These are phyloP conservation scores for Trichechus manatus DNA, from an alignment of 2,113 vertebrate genomes.

Conservation along the genomic window DNA sequence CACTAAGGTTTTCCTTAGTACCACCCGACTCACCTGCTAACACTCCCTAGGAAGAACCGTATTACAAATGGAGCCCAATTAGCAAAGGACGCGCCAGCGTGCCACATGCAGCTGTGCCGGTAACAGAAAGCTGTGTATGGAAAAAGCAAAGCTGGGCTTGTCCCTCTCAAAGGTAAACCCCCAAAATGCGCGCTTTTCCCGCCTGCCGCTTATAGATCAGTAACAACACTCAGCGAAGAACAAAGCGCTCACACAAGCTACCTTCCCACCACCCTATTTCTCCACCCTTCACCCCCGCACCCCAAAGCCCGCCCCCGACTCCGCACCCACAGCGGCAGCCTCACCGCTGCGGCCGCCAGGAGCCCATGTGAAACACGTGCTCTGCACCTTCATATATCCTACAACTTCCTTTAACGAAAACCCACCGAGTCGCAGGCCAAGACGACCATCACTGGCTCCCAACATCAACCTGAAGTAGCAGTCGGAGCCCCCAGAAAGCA, in stretches of 20 bases:
- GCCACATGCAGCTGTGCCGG: conserved; percentile 82
- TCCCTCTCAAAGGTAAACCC: conserved; percentile 77
- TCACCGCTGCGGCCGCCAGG: conserved; percentile 83
- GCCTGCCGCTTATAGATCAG: conserved; percentile 82
- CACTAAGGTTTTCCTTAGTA: conserved; percentile 70
- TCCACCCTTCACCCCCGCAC: conserved; percentile 79
- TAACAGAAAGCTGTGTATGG: conserved; percentile 22
- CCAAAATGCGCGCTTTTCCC: conserved; percentile 84
- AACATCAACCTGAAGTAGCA: conserved; percentile 45
- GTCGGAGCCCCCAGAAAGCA: conserved; percentile 52
- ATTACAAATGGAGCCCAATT: conserved; percentile 84
- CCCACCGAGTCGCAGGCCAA: conserved; percentile 73
- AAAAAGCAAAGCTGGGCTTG: conserved; percentile 67
- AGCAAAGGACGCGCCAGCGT: conserved; percentile 65
- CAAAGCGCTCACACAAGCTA: conserved; percentile 87
- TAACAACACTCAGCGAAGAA: conserved; percentile 84
- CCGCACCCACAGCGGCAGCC: conserved; percentile 84
- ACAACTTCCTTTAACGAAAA: conserved; percentile 89
- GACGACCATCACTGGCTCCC: conserved; percentile 58
- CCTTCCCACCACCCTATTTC: conserved; percentile 82
- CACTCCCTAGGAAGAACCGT: conserved; percentile 82
- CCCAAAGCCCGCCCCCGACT: conserved; percentile 81
- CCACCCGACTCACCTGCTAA: conserved; percentile 87
- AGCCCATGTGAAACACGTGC: conserved; percentile 90
- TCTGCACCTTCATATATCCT: conserved; percentile 89